These are phyloP conservation scores for Notoglanidium macrostoma DNA, from an alignment of 2,797 vertebrate species.

Conservation along the genomic window DNA sequence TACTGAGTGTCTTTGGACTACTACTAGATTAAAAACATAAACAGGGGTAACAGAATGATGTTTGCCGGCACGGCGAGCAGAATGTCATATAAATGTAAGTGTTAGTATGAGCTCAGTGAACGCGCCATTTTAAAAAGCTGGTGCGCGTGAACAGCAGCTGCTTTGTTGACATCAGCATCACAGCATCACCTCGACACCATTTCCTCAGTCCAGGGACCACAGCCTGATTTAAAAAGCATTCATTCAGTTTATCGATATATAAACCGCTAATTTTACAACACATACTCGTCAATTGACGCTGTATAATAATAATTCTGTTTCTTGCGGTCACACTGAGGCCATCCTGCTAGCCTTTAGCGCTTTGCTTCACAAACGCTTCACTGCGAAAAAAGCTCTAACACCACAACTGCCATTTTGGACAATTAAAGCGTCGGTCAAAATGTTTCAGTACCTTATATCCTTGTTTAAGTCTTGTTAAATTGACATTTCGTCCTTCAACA, in stretches of 20 bases:
- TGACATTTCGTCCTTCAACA: constrained; percentile 61
- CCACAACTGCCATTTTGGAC: neutral
- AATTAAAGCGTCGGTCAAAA: neutral
- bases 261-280: neutral
- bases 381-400: neutral
- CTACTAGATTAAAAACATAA: neutral
- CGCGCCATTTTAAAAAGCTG: constrained; percentile 28
- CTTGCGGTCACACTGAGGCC: constrained; percentile 10
- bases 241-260: neutral
- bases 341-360: constrained; percentile 25
- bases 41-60: neutral
- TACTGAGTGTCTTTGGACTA: neutral
- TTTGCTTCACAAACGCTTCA: neutral
- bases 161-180: constrained; percentile 37
- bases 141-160: constrained; percentile 19
- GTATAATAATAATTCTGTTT: neutral
- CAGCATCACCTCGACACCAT: constrained; percentile 23
- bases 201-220: neutral
- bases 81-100: neutral
- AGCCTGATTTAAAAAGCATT: neutral
- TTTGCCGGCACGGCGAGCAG: neutral
- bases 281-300: too few relatives aligned
- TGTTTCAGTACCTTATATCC: constrained; percentile 18
- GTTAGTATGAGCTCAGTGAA: neutral
- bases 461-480: constrained; percentile 50